Evolutionary conservation across 2,797 vertebrate genomes (phyloP), one percentile per base, ranked within the genome.

Genomic region (Balearica regulorum): DNA sequence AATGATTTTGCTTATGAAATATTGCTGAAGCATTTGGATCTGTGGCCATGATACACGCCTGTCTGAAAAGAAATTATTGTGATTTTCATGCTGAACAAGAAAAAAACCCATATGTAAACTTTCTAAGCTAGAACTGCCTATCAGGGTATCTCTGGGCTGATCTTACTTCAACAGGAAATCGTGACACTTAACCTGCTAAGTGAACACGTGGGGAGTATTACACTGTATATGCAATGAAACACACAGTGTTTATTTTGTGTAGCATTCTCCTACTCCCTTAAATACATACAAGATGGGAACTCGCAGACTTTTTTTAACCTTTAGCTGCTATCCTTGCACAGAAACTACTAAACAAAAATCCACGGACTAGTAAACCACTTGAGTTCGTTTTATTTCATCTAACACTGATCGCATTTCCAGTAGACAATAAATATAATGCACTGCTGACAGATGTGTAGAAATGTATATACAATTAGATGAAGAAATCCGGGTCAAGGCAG

Each of bases 281-380:
- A 96, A 90, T 66, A 82, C 70, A 71, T 71, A 77, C 60, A 90
- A 70, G 75, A 78, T 69, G 82, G 89, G 88, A 95, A 93, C 21
- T 65, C 54, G 14, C 22, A 62, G 89, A 72, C 71, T 83, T 94
- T 85, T 93, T 91, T 94, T 94, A 95, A 94, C 81, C 80, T 96
- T 96, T 89, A 90, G 53, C 83, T 92, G 58, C 62, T 80, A 11
- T 70, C 46, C 79, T 88, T 78, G 22, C 66, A 37, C 16, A 70
- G 78, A 92, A 85, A 92, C 60, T 77, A 26, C 75, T 54, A 80
- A 89, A 95, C 75, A 89, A 80, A 92, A 89, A 8, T 46, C n/a
- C 33, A n/a, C 1, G 2, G 60, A 35, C 65, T 48, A 85, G 78
- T 85, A 96, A 94, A 92, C 81, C 61, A 57, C 48, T 76, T 39